These are phyloP conservation scores for Phyllostomus hastatus DNA, from an alignment of 2,113 vertebrate genomes.

Conservation along the genomic window DNA sequence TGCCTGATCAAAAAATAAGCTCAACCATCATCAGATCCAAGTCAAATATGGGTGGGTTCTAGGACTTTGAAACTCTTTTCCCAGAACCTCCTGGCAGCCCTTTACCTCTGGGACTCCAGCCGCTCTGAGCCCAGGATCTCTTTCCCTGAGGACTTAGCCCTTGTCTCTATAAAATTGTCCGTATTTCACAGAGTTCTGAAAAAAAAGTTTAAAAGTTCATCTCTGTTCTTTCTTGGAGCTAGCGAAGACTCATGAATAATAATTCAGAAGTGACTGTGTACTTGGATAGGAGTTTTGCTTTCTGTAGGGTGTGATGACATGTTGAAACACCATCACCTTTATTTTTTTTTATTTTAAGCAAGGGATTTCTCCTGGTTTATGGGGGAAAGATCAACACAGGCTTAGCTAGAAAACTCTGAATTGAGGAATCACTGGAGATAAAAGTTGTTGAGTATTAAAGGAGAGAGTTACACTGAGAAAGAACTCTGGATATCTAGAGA, in stretches of 20 bases:
- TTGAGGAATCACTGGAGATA: background rate
- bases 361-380: background rate
- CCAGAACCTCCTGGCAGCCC: background rate
- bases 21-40: constrained; percentile 88
- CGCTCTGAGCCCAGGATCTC: background rate
- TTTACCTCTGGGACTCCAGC: background rate
- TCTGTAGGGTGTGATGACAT: background rate
- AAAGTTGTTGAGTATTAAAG: background rate
- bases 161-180: background rate
- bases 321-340: background rate
- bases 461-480: background rate
- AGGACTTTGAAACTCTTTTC: background rate
- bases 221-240: background rate
- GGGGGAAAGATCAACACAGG: background rate
- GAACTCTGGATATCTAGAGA: background rate
- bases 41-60: constrained; percentile 90
- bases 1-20: constrained; percentile 90
- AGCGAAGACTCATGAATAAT: background rate
- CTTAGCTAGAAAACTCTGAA: background rate
- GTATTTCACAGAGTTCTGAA: background rate
- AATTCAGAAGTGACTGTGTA: background rate
- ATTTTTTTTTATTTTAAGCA: background rate
- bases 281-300: background rate
- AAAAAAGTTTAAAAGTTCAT: background rate
- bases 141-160: background rate